Conservation (phyloP, 2,888 invertebrate genomes). For the Ophioninae sp. region DNA sequence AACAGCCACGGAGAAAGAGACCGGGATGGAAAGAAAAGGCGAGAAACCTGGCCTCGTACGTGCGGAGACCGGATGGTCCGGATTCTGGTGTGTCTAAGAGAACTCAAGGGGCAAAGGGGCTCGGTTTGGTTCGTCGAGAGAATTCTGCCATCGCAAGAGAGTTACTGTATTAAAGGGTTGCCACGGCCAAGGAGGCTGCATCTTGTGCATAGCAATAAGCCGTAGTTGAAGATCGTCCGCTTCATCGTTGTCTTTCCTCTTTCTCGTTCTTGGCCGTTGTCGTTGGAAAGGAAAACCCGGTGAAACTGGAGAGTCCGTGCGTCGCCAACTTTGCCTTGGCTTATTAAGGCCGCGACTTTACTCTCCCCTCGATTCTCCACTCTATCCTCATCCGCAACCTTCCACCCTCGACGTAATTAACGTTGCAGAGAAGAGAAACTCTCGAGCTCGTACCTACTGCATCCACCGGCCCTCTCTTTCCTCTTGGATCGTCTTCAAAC, state of each 20-base stretch:
- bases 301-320: constrained; percentile 49
- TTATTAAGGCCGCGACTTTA: constrained; percentile 62
- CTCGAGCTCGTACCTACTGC: constrained; percentile 46
- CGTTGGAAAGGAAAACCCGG: constrained; percentile 17
- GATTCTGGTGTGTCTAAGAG: constrained; percentile 46
- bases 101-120: constrained; percentile 16
- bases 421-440: constrained; percentile 52
- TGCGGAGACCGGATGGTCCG: constrained; percentile 39
- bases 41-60: constrained; percentile 9
- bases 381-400: constrained; percentile 43
- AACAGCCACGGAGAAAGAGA: background rate
- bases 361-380: constrained; percentile 44
- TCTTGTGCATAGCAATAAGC: constrained; percentile 75
- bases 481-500: constrained; percentile 52
- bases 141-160: constrained; percentile 53
- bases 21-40: constrained; percentile 6
- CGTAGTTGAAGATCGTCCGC: constrained; percentile 58
- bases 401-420: constrained; percentile 55
- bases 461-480: too few relatives aligned
- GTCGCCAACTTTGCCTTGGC: constrained; percentile 65
- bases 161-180: constrained; percentile 59
- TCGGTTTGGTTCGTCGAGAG: constrained; percentile 36
- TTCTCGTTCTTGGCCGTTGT: constrained; percentile 35
- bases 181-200: constrained; percentile 57
- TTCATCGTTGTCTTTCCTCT: constrained; percentile 52